phyloP scores from a whole-genome alignment of 2,797 vertebrate species.

The Phalanger gymnotis region DNA sequence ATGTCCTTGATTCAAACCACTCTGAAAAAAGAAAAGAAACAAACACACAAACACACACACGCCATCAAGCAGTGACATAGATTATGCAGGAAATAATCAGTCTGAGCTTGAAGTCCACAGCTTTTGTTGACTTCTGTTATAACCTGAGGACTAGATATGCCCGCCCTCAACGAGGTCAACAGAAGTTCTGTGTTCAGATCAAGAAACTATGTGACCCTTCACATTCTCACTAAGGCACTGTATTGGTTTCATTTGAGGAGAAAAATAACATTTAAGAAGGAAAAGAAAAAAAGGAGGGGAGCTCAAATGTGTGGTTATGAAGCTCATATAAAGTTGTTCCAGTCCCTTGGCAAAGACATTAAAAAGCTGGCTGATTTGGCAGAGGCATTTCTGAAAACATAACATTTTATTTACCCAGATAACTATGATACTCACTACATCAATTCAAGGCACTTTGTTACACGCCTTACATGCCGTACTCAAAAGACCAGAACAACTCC shows the following conservation, averaged over 20 bases:
- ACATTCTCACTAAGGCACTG: not conserved
- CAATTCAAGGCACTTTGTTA: conserved; percentile 64
- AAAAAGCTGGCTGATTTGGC: conserved; percentile 37
- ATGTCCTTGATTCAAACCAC: conserved; percentile 55
- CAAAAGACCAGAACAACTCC: conserved; percentile 71
- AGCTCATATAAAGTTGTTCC: conserved; percentile 35
- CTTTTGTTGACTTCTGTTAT: not conserved
- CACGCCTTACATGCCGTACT: conserved; percentile 64
- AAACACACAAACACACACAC: not conserved
- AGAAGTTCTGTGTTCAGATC: conserved; percentile 16
- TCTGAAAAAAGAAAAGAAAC: conserved; percentile 33
- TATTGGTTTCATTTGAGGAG: not conserved
- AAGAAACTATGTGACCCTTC: conserved; percentile 17
- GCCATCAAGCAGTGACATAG: not conserved
- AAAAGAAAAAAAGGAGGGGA: not conserved
- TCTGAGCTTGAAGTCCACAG: not conserved
- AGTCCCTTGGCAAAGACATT: conserved; percentile 58
- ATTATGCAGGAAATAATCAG: conserved; percentile 2
- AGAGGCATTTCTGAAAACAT: conserved; percentile 62
- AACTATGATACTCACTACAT: conserved; percentile 78
- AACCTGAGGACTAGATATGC: conserved; percentile 31
- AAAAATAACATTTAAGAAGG: conserved; percentile 28
- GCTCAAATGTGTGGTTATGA: conserved; percentile 32
- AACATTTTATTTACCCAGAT: conserved; percentile 74
- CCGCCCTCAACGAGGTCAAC: not conserved